A percentile compares a stretch with the other conserved stretches of the same genome.
These are phyloP conservation scores for Eleginops maclovinus DNA, from an alignment of 2,113 vertebrate species.

Conservation along the genomic window DNA sequence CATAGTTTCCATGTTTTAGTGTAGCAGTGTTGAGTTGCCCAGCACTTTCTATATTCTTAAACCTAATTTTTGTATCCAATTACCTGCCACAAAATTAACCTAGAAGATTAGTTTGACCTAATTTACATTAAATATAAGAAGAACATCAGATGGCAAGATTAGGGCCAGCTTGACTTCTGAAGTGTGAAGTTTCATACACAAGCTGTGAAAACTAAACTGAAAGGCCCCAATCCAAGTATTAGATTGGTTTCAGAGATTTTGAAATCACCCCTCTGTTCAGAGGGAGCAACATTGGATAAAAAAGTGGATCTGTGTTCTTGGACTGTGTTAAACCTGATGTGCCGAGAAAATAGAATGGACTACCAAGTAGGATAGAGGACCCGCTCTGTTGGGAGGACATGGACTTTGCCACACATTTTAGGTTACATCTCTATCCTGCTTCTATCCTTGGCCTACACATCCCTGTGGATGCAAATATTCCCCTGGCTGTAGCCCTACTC, in stretches of 20 bases:
- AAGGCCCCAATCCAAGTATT: too few relatives aligned
- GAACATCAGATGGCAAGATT: too few relatives aligned
- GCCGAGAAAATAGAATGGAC: constrained; percentile 10
- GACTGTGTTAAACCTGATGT: background rate
- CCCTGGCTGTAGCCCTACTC: constrained; percentile 32
- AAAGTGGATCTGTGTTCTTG: background rate
- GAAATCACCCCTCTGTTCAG: background rate
- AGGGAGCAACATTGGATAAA: background rate
- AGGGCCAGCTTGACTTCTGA: background rate
- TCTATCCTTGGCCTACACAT: background rate
- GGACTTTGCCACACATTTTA: constrained; percentile 40
- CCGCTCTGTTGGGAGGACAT: constrained; percentile 3
- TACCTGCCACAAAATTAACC: background rate
- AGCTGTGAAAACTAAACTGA: background rate
- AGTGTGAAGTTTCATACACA: background rate
- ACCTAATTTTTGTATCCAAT: background rate
- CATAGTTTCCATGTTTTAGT: background rate
- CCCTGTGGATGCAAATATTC: constrained; percentile 12
- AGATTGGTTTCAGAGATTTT: too few relatives aligned
- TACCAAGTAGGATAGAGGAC: background rate
- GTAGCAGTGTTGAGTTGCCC: background rate
- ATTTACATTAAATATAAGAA: background rate
- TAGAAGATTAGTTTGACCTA: background rate
- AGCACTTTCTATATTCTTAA: constrained; percentile 1
- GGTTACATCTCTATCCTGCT: constrained; percentile 24